Base-by-base conservation (phyloP, 2,888 invertebrate genomes). In the Rhopalosiphum nymphaeae region DNA sequence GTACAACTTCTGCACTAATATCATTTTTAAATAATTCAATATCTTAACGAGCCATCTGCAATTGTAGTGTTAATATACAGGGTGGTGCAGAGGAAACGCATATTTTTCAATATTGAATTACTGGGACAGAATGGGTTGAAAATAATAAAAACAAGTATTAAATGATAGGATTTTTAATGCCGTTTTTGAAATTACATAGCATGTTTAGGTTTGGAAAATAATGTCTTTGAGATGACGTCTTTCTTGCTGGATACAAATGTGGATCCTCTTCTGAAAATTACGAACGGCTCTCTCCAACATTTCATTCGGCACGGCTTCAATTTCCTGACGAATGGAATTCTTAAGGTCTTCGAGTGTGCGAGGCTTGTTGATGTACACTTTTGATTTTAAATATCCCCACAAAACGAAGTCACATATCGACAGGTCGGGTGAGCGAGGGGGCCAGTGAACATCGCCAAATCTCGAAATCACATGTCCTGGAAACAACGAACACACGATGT, bases 331-430 rank as follows among this genome's bases (percentile, higher is more conserved):
- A 85, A 94, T 94, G 36, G 90, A 84, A 85, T 94, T 89, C 89
- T 90, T 94, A 44, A 94, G 89, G 84, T 89, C 89, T 56, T 94
- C 94, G 49, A 94, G 84, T 78, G 94, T 93, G 61, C 87, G 56
- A 90, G 93, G 94, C 67, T 94, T 94, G 90, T 94, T 85, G 42
- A 90, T 61, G 67, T 93, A 94, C 29, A 94, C 94, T 78, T 84
- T 89, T 46, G 91, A 94, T 93, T 95, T 95, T 16, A 95, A 94
- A 85, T 95, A 95, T 49, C 95, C 95, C 95, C 95, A 95, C 94
- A 95, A 91, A 94, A 95, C 95, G 86, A 94, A 95, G 94, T 95
- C 95, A 44, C 95, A 95, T 57, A 93, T 84, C 29, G 94, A 93
- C 42, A 95, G 57, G 86, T 95, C 94, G 44, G 95, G 95, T 89